Evolutionary conservation across 2,797 vertebrate species (phyloP).

Genomic region (Uromys caudimaculatus): DNA sequence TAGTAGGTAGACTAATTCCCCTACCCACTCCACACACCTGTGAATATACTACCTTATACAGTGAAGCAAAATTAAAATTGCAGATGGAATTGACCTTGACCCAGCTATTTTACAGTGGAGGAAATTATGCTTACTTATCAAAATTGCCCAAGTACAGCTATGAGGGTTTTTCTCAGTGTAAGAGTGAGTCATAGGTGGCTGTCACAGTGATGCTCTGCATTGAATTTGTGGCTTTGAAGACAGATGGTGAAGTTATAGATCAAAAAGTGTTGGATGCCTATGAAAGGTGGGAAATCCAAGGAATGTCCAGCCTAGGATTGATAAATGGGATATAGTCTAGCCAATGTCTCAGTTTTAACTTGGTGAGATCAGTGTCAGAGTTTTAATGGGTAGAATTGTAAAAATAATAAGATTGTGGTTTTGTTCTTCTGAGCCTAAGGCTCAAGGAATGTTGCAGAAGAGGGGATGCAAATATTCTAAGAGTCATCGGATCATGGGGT

Average conservation of each 20-base stretch:
- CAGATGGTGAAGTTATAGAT: neutral
- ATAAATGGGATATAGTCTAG: neutral
- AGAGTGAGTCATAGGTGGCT: neutral
- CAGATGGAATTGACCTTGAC: neutral
- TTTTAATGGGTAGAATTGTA: neutral
- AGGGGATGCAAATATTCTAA: neutral
- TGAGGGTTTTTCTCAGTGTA: neutral
- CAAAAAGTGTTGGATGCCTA: neutral
- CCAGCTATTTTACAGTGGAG: neutral
- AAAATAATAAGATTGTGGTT: neutral
- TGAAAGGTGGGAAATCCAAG: neutral
- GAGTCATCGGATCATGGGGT: too few relatives aligned
- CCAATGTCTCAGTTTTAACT: neutral
- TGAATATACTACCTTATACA: neutral
- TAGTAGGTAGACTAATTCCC: neutral
- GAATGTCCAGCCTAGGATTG: neutral
- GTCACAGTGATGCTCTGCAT: neutral
- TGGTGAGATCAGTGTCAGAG: neutral
- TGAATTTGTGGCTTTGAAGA: neutral
- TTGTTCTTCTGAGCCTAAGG: neutral
- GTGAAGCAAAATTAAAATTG: neutral
- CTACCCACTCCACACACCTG: neutral
- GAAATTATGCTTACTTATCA: neutral
- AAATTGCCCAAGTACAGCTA: neutral
- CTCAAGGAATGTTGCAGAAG: too few relatives aligned